Evolutionary conservation across 2,113 vertebrate genomes (phyloP), one percentile per base, ranked within the genome.

Genomic region (Uropsilus gracilis): DNA sequence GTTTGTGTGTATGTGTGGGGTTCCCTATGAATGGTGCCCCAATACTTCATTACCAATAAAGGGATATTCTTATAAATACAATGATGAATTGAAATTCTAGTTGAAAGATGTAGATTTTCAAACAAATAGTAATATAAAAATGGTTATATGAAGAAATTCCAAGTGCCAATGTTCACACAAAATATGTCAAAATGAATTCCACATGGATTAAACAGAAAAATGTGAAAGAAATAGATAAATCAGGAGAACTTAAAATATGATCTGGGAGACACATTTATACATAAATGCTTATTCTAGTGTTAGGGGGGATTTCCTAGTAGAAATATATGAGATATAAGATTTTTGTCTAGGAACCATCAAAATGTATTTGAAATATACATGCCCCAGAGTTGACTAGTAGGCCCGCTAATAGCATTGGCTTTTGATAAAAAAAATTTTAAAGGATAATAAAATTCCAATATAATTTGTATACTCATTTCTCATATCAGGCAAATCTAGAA

Each of bases 321-420:
- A 17, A 8, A 89, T 5, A 48, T 78, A 61, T 32, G 17, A 20
- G 37, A 20, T 48, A 2, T 61, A 10, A 61, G 55, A 53, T 86
- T 82, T n/a, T 69, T 96, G 34, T 46, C 22, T 46, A 20, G 4
- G 5, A 90, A 9, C 69, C 22, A 69, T 26, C 55, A 77, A 90
- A 82, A n/a, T 86, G 17, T 18, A 48, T 83, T 57, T 86, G 32
- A 90, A 83, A 68, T 61, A 32, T 66, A 72, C 90, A 86, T 89
- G 9, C 32, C 22, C 14, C 22, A n/a, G 63, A 64, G 37, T 69
- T 46, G 32, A 78, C 26, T 30, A n/a, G n/a, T n/a, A n/a, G 46
- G 22, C 5, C 4, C n/a, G 48, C 26, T 80, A 77, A 66, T 68
- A 88, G 57, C 8, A 22, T 8, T 82, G 3, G 64, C 1, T 90